Conservation (phyloP, 30 jellyfish, hydroid and myxozoan species). For the Turritopsis rubra region DNA sequence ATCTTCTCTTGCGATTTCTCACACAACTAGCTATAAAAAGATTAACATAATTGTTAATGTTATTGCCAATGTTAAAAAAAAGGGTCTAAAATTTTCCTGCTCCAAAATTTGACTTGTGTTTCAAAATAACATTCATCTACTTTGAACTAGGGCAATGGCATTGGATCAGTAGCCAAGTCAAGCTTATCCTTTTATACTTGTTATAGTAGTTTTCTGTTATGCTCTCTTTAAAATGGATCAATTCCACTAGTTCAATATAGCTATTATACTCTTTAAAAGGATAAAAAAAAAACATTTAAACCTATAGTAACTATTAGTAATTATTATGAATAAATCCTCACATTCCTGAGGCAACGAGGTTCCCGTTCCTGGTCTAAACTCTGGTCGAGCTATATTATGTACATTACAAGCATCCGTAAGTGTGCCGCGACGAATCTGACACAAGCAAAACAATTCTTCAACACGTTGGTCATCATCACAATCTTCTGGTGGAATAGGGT, state of each 20-base stretch:
- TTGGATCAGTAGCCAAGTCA: background rate
- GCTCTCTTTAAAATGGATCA: too few relatives aligned
- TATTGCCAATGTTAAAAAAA: too few relatives aligned
- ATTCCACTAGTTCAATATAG: too few relatives aligned
- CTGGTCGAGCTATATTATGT: background rate
- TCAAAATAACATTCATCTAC: background rate
- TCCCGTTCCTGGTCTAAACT: background rate
- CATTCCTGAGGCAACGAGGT: background rate
- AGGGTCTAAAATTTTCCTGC: too few relatives aligned
- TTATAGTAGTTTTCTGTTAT: too few relatives aligned
- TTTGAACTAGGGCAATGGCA: background rate
- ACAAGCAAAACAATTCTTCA: constrained; percentile 1
- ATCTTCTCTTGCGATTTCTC: background rate
- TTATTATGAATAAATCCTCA: background rate
- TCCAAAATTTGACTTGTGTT: background rate
- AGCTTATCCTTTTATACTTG: background rate
- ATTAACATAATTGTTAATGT: too few relatives aligned
- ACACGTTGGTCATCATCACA: constrained; percentile 10
- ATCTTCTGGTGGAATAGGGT: background rate
- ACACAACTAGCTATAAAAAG: background rate
- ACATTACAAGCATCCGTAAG: background rate
- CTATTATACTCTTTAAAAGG: too few relatives aligned
- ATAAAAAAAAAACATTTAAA: too few relatives aligned
- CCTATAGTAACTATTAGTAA: background rate
- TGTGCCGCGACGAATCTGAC: background rate